Base-by-base conservation (phyloP, 1,140 invertebrate species). In the Drosophila virilis region DNA sequence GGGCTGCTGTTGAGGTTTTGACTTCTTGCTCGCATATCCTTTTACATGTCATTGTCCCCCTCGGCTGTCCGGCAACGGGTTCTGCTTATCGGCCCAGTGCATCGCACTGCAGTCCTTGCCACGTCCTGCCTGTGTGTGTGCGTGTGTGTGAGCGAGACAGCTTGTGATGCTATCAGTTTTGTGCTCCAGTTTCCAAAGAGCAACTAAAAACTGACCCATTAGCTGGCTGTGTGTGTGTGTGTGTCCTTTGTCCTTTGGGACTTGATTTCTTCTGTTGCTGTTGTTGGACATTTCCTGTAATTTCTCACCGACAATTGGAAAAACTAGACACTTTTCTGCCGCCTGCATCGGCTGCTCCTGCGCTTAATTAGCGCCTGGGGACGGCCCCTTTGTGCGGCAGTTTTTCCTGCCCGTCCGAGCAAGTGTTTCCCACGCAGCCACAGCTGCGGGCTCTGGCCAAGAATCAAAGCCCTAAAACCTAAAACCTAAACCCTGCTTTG, bases 291-390 rank as follows among this genome's bases (percentile, higher is more conserved):
- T 84, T 89, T 89, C 85, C 84, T 90, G 85, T 78, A 75, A 80
- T 80, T 89, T 89, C 68, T 88, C 84, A 89, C 58, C 76, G 57
- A 48, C 48, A 73, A 57, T 66, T 52, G 64, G 55, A 40, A 46
- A 46, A 58, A 50, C 52, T 65, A 69, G 65, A 68, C 57, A 51
- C 40, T 8, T 42, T 38, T 32, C 54, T 38, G 55, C 38, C 42
- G 22, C 38, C 13, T 71, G 22, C 22, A 28, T 28, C 22, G 4
- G 22, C 4, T 28, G 22, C 61, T 67, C 66, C 78, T 80, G 68
- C 78, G 69, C 62, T 77, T 71, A 84, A 80, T 89, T 84, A 89
- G 85, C 80, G 84, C 85, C 84, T 71, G 35, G 84, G 84, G 84
- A 88, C 46, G 46, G 46, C 6, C 46, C 22, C 17, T 15, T 6